These are phyloP conservation scores for Psilopogon haemacephalus DNA, from an alignment of 2,113 vertebrate species.

Conservation along the genomic window DNA sequence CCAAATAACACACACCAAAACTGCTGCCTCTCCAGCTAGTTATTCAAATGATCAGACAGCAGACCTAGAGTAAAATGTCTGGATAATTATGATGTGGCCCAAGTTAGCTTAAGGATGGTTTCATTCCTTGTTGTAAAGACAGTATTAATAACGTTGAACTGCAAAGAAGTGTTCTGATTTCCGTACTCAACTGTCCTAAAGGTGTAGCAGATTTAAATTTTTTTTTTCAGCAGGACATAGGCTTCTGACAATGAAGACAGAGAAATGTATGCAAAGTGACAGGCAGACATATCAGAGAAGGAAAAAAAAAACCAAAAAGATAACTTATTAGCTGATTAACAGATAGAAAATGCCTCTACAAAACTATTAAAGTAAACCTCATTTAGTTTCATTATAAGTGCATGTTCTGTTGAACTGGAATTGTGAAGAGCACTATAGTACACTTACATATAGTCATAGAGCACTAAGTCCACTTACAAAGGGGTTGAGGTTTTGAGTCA, in stretches of 20 bases:
- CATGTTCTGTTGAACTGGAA: not conserved
- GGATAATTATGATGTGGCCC: conserved; percentile 68
- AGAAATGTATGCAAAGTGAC: not conserved
- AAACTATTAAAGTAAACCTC: not conserved
- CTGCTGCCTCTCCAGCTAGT: conserved; percentile 70
- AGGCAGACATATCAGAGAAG: not conserved
- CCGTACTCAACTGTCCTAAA: not conserved
- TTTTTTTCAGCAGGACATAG: not conserved
- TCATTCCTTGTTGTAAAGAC: conserved; percentile 73
- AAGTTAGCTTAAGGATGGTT: conserved; percentile 69
- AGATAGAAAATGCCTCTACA: not conserved
- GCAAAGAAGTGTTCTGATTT: conserved; percentile 62
- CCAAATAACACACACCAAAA: conserved; percentile 6
- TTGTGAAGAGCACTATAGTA: not conserved
- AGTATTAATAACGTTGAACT: conserved; percentile 72
- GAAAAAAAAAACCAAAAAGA: not conserved
- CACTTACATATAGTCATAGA: too few species aligned
- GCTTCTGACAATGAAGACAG: not conserved
- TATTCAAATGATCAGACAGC: conserved; percentile 54
- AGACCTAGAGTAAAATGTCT: conserved; percentile 25
- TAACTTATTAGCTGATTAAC: not conserved
- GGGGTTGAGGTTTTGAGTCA: not conserved
- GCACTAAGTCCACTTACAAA: too few species aligned
- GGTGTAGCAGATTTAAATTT: not conserved
- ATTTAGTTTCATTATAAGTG: not conserved